Conservation (phyloP, 2,888 invertebrate species). For the Mylabris sibirica region DNA sequence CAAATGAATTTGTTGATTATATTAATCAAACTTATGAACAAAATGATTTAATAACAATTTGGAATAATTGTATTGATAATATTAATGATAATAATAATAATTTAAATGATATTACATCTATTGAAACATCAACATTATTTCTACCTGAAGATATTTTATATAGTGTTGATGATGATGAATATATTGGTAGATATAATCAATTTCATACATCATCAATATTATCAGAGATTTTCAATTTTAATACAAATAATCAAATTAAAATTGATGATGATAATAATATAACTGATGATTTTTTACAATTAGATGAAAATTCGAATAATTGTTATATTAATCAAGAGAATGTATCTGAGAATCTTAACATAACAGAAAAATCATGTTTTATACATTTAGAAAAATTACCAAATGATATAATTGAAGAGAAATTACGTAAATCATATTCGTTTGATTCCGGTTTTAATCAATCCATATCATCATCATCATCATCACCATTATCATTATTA, state of each 20-base stretch:
- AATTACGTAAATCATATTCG: slow-evolving; percentile 5
- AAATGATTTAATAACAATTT: slow-evolving; percentile 19
- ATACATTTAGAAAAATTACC: slow-evolving; percentile 19
- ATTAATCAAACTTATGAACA: slow-evolving; percentile 23
- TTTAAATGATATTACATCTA: not conserved
- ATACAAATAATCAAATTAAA: slow-evolving; percentile 14
- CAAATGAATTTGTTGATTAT: slow-evolving; percentile 20
- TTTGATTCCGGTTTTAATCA: not conserved
- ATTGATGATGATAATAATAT: slow-evolving; percentile 14
- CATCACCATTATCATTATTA: too few relatives aligned
- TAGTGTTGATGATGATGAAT: slow-evolving; percentile 25
- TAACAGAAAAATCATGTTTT: not conserved
- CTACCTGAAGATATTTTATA: slow-evolving; percentile 19
- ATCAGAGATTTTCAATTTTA: slow-evolving; percentile 25
- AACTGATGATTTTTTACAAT: slow-evolving; percentile 16
- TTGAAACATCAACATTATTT: slow-evolving; percentile 15
- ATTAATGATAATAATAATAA: not conserved
- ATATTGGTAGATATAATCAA: slow-evolving; percentile 29
- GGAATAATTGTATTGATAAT: slow-evolving; percentile 20
- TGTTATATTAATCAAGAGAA: slow-evolving; percentile 19
- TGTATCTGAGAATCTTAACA: not conserved
- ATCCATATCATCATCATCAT: not conserved
- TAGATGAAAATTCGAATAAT: slow-evolving; percentile 20
- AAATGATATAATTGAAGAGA: slow-evolving; percentile 15
- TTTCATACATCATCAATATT: slow-evolving; percentile 25